Conservation (phyloP, 2,113 vertebrate species). For the Pangasianodon gigas region DNA sequence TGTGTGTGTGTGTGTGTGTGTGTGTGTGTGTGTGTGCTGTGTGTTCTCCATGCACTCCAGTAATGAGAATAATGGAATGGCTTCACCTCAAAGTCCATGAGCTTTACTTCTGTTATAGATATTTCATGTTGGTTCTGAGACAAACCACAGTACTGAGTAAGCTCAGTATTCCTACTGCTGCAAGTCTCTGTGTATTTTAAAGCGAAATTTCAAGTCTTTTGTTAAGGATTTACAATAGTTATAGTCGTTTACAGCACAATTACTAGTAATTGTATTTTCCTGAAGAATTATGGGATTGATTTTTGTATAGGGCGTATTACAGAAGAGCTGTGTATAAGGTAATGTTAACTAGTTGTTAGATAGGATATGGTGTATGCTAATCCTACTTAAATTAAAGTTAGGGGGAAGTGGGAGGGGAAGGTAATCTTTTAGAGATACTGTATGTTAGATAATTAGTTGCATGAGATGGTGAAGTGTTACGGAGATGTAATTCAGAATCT, state of each 20-base stretch:
- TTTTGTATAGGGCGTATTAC: not conserved
- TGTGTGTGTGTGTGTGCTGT: not conserved
- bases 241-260: not conserved
- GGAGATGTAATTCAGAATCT: not conserved
- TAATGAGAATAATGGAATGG: conserved; percentile 45
- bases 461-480: not conserved
- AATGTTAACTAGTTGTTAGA: not conserved
- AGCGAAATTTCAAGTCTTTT: not conserved
- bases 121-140: conserved; percentile 41
- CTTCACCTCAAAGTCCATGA: conserved; percentile 40
- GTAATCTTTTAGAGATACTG: not conserved
- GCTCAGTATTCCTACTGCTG: not conserved
- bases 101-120: conserved; percentile 53
- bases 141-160: not conserved
- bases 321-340: not conserved
- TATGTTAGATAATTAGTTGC: not conserved
- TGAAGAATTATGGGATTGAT: not conserved
- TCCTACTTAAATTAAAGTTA: not conserved
- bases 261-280: not conserved
- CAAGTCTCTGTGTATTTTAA: not conserved
- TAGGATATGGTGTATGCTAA: not conserved
- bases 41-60: conserved; percentile 12
- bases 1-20: conserved; percentile 25
- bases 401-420: not conserved
- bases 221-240: not conserved